These are phyloP conservation scores for Conopomorpha cramerella DNA, from an alignment of 1,140 invertebrate species.

Conservation along the genomic window DNA sequence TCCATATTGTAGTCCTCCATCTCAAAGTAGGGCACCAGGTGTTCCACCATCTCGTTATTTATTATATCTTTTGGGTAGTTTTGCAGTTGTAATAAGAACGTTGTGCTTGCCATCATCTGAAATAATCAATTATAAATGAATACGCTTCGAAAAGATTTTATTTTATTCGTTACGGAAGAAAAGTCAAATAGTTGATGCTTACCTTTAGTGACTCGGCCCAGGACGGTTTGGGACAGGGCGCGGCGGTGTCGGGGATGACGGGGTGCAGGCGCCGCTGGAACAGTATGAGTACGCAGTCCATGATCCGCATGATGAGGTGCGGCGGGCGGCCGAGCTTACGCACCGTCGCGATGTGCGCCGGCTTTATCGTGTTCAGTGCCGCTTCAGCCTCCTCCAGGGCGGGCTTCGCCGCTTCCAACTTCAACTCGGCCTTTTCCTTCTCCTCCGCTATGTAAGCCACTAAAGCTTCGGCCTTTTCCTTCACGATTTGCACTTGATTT, in stretches of 20 bases:
- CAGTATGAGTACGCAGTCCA: conserved; percentile 94
- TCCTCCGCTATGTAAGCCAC: conserved; percentile 91
- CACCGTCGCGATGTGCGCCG: conserved; percentile 95
- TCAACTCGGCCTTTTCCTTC: conserved; percentile 88
- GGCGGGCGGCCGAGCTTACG: conserved; percentile 92
- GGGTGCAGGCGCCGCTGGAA: conserved; percentile 88
- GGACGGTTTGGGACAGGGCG: conserved; percentile 88
- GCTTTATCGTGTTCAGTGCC: conserved; percentile 95
- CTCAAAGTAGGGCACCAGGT: conserved; percentile 88
- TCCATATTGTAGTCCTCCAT: conserved; percentile 98
- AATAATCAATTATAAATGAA: too few relatives aligned
- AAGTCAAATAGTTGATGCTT: too few relatives aligned
- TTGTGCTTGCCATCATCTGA: conserved; percentile 95
- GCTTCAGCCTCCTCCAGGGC: conserved; percentile 93
- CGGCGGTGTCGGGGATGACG: conserved; percentile 78
- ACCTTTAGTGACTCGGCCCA: conserved; percentile 96
- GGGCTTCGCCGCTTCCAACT: conserved; percentile 88
- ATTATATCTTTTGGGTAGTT: conserved; percentile 97
- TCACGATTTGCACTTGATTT: conserved; percentile 93
- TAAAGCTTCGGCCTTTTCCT: conserved; percentile 91
- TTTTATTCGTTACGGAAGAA: too few relatives aligned
- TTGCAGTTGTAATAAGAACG: conserved; percentile 88
- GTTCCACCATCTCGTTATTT: conserved; percentile 95
- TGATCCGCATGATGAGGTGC: conserved; percentile 96
- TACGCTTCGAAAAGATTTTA: too few relatives aligned